phyloP scores from a whole-genome alignment of 2,888 invertebrate species.

The Hetaerina titia region DNA sequence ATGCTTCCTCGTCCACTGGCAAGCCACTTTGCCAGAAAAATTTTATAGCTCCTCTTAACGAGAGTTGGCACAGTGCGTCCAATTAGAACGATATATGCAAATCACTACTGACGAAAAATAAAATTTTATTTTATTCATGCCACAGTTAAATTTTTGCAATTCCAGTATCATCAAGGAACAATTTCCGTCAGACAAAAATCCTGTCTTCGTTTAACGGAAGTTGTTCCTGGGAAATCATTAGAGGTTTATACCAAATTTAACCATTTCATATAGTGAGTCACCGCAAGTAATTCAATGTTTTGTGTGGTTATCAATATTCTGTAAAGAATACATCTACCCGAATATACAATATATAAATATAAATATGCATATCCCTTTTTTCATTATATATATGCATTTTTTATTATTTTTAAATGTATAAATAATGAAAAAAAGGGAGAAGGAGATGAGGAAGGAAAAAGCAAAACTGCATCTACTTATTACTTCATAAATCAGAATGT shows the following conservation, averaged over 20 bases:
- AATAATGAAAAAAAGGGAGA: too few relatives aligned
- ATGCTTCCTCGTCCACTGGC: neutral
- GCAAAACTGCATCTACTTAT: neutral
- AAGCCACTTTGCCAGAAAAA: neutral
- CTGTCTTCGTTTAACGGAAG: too few relatives aligned
- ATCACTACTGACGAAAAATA: neutral
- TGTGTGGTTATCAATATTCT: too few relatives aligned
- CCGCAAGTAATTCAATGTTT: too few relatives aligned
- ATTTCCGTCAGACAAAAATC: neutral
- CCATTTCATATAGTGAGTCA: too few relatives aligned
- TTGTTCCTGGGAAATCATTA: too few relatives aligned
- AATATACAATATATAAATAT: too few relatives aligned
- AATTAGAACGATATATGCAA: conserved; percentile 19
- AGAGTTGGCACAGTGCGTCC: neutral
- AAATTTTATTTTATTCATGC: neutral
- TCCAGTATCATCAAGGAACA: neutral
- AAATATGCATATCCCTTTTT: too few relatives aligned
- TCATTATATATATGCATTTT: too few relatives aligned
- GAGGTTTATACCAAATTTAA: too few relatives aligned
- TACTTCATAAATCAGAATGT: neutral
- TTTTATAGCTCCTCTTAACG: neutral
- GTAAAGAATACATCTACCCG: too few relatives aligned
- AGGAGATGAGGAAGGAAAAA: neutral
- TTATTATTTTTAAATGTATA: too few relatives aligned
- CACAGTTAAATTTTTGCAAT: neutral